Percentiles rank a stretch among this genome's conserved stretches.
These are phyloP conservation scores for Ameiurus melas DNA, from an alignment of 2,113 vertebrate species.

Conservation along the genomic window DNA sequence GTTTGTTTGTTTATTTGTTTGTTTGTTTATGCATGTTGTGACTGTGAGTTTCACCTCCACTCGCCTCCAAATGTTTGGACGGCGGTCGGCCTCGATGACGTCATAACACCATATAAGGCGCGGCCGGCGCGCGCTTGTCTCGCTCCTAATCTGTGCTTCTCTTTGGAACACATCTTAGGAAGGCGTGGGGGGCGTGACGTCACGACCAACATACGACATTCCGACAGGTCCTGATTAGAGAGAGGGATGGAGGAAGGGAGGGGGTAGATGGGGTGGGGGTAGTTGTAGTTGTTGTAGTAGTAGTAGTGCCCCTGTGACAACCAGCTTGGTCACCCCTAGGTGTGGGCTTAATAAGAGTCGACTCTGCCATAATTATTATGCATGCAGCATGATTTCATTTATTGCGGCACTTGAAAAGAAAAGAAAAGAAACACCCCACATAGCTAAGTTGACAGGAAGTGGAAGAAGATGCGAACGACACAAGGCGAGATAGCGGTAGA, in stretches of 20 bases:
- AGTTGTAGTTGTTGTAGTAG: background rate
- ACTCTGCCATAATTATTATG: background rate
- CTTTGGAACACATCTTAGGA: background rate
- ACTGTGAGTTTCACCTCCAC: slow-evolving; percentile 2
- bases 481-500: background rate
- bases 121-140: slow-evolving; percentile 3
- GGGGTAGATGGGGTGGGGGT: background rate
- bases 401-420: background rate
- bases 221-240: background rate
- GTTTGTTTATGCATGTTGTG: background rate
- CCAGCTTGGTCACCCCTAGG: background rate
- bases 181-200: background rate
- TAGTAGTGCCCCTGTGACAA: background rate
- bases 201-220: background rate
- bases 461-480: background rate
- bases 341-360: background rate
- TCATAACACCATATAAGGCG: slow-evolving; percentile 51
- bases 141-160: background rate
- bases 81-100: slow-evolving; percentile 42
- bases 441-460: background rate
- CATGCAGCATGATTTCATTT: background rate
- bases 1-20: background rate
- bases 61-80: slow-evolving; percentile 10
- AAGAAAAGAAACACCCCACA: background rate
- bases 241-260: too few species aligned